A percentile compares a stretch with the other conserved stretches of the same genome.
Conservation (phyloP, 2,888 invertebrate species). For the Hirtodrosophila confusa region DNA sequence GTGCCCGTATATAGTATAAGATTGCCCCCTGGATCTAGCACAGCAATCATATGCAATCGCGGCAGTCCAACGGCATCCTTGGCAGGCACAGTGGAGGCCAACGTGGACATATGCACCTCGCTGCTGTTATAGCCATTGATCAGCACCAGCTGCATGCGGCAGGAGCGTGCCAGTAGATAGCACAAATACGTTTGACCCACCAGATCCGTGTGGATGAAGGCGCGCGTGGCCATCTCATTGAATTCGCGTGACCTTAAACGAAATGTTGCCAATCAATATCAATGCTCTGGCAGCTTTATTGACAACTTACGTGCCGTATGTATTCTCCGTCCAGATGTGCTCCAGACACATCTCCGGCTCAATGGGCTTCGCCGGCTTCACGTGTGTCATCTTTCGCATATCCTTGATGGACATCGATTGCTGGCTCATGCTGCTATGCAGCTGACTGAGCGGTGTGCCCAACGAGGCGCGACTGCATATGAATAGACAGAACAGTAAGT, state of each 20-base stretch:
- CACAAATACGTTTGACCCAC: constrained; percentile 94
- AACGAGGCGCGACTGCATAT: constrained; percentile 74
- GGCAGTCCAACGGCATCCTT: constrained; percentile 93
- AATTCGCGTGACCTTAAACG: constrained; percentile 83
- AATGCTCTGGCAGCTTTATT: neutral
- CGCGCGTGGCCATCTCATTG: constrained; percentile 88
- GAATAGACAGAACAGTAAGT: neutral
- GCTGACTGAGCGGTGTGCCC: constrained; percentile 81
- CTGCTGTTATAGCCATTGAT: constrained; percentile 87
- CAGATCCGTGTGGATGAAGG: constrained; percentile 93
- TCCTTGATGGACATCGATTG: constrained; percentile 83
- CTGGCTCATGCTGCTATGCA: constrained; percentile 81
- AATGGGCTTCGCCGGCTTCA: constrained; percentile 88
- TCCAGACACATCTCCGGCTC: constrained; percentile 95
- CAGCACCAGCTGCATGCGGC: constrained; percentile 85
- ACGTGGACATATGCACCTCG: constrained; percentile 90
- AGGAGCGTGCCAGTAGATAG: constrained; percentile 87
- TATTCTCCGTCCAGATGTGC: constrained; percentile 93
- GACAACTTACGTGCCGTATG: constrained; percentile 84
- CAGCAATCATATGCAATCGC: constrained; percentile 92
- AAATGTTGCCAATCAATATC: neutral
- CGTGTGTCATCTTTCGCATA: constrained; percentile 85
- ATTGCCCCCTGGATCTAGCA: constrained; percentile 91
- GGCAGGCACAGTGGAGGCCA: constrained; percentile 89
- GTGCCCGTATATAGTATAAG: constrained; percentile 93